Conservation (phyloP, 1,140 invertebrate genomes). For the Paralvinella palmiformis region DNA sequence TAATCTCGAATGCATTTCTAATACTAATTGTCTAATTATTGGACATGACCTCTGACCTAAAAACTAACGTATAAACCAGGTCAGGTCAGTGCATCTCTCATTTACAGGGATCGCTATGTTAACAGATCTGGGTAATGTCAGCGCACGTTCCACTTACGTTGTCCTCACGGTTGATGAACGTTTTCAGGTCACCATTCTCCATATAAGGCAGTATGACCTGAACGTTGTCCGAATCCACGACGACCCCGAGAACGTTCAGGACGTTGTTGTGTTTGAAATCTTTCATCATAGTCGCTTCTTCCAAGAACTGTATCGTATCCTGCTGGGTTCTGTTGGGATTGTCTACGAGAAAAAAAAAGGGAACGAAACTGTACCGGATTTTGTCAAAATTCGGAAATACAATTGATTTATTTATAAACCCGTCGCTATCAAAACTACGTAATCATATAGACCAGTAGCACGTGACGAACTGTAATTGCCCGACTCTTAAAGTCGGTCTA, state of each 20-base stretch:
- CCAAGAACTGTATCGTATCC: conserved; percentile 2
- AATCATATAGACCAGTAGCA: not conserved
- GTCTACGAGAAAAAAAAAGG: not conserved
- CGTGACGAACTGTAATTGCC: not conserved
- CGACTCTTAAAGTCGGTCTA: not conserved
- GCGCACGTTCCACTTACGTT: conserved; percentile 32
- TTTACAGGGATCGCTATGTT: no score
- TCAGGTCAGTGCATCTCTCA: no score
- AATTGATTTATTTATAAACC: not conserved
- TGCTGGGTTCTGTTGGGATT: not conserved
- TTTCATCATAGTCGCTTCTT: conserved; percentile 7
- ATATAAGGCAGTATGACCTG: conserved; percentile 43
- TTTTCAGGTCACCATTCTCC: conserved; percentile 36
- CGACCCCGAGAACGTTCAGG: conserved; percentile 35
- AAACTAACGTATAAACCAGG: no score
- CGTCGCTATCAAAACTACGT: not conserved
- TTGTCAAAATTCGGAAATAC: not conserved
- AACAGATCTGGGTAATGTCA: no score
- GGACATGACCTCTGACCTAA: no score
- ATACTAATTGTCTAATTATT: no score
- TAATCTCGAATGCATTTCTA: no score
- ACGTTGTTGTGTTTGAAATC: conserved; percentile 6
- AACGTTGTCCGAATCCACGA: conserved; percentile 26
- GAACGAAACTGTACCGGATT: not conserved
- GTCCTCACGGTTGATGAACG: conserved; percentile 34